A percentile compares a stretch with the other conserved stretches of the same genome.
Conservation (phyloP, 2,113 vertebrate species). For the Alligator mississippiensis region DNA sequence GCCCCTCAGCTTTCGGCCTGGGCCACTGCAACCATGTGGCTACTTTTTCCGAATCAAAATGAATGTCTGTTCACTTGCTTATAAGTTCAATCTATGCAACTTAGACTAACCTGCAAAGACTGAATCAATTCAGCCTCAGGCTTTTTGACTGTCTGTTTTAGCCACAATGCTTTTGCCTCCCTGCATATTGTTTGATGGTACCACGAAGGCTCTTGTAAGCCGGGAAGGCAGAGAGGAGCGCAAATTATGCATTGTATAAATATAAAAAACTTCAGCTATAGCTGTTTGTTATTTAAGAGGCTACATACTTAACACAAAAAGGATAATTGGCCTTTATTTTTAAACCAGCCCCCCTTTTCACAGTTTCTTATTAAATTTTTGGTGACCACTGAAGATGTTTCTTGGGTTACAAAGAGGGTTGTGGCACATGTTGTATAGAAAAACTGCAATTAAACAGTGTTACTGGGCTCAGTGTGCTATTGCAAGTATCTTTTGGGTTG, state of each 20-base stretch:
- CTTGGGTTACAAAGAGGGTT: background rate
- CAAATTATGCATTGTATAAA: background rate
- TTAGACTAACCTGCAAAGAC: too few relatives aligned
- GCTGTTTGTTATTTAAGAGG: background rate
- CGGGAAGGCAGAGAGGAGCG: background rate
- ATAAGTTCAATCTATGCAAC: too few relatives aligned
- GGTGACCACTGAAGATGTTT: background rate
- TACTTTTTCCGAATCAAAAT: too few relatives aligned
- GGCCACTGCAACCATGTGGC: too few relatives aligned
- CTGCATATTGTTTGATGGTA: background rate
- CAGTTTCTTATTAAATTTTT: accelerated
- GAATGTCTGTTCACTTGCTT: too few relatives aligned
- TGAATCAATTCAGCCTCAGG: too few relatives aligned
- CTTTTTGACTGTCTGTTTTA: too few relatives aligned
- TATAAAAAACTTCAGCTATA: background rate
- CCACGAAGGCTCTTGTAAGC: background rate
- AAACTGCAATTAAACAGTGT: background rate
- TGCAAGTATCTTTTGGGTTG: background rate
- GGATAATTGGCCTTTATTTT: background rate
- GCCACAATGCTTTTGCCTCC: background rate
- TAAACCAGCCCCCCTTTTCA: background rate
- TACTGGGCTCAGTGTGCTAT: background rate
- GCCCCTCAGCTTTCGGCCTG: too few relatives aligned
- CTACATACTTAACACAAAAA: background rate
- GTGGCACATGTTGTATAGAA: background rate